These are phyloP conservation scores for Chaunax sp. DNA, from an alignment of 2,797 vertebrate genomes.

Conservation along the genomic window DNA sequence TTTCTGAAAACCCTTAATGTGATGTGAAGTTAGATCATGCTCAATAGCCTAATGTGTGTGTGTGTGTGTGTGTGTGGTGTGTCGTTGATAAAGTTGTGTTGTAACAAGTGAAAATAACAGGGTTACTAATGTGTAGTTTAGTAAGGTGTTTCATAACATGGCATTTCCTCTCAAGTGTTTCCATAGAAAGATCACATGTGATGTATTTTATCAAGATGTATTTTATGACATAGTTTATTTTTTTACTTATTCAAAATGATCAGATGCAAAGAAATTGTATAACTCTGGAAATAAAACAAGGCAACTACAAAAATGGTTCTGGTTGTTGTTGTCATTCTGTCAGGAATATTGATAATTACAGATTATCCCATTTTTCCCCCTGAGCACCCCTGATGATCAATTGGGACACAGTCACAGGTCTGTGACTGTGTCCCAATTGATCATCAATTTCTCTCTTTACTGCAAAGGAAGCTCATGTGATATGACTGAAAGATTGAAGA, in stretches of 20 bases:
- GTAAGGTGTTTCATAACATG: conserved; percentile 64
- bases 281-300: conserved; percentile 69
- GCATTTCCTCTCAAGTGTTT: conserved; percentile 81
- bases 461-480: neutral
- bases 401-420: too few species aligned
- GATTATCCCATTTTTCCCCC: too few species aligned
- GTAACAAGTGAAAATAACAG: conserved; percentile 72
- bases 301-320: conserved; percentile 64
- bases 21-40: conserved; percentile 84
- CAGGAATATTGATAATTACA: neutral
- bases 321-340: conserved; percentile 58
- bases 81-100: conserved; percentile 80
- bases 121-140: conserved; percentile 71
- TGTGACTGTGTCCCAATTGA: neutral
- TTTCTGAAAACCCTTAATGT: conserved; percentile 85
- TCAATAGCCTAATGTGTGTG: conserved; percentile 64
- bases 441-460: neutral
- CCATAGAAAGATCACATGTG: conserved; percentile 89
- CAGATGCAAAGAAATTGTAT: conserved; percentile 80
- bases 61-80: conserved; percentile 59
- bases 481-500: neutral
- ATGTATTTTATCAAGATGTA: conserved; percentile 93
- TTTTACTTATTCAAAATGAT: conserved; percentile 90
- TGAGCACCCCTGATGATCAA: too few species aligned
- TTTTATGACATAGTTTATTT: conserved; percentile 98